Percentiles rank a stretch among this genome's conserved stretches.
phyloP scores from a whole-genome alignment of 2,797 vertebrate species.

The Scomberomorus guttatus region DNA sequence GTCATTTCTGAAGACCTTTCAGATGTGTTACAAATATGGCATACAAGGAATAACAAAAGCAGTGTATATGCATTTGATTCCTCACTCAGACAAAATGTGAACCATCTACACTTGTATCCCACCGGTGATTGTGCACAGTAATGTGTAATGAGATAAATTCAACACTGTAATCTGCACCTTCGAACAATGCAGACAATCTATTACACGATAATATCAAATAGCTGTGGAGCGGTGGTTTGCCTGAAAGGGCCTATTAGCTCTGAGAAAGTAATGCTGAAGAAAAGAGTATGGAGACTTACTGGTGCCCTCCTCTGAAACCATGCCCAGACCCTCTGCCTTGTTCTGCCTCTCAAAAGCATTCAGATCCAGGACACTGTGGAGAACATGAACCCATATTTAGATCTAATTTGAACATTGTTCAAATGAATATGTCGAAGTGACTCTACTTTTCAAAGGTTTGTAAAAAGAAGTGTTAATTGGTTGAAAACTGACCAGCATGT shows the following conservation, averaged over 20 bases:
- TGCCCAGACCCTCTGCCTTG: constrained; percentile 96
- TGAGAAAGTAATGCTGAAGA: constrained; percentile 8
- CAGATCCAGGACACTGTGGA: constrained; percentile 92
- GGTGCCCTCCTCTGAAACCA: constrained; percentile 97
- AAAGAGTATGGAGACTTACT: constrained; percentile 82
- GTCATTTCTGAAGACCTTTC: not conserved
- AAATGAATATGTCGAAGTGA: not conserved
- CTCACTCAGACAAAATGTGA: constrained; percentile 12
- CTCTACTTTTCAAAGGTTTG: not conserved
- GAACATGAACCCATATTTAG: constrained; percentile 23
- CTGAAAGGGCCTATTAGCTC: not conserved
- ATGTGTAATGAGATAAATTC: constrained; percentile 26
- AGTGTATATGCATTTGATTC: not conserved
- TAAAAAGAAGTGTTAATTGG: not conserved
- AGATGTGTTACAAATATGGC: not conserved
- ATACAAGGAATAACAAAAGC: constrained; percentile 4
- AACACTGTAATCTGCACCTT: constrained; percentile 22
- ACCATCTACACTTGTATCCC: not conserved
- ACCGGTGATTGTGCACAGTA: not conserved
- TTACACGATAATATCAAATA: constrained; percentile 20
- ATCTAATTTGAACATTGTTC: not conserved
- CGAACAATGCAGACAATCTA: constrained; percentile 34
- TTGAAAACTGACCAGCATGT: constrained; percentile 90
- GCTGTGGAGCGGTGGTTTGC: constrained; percentile 23
- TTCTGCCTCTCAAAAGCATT: constrained; percentile 98